Evolutionary conservation across 2,888 invertebrate genomes (phyloP).

Genomic region (Melieria omissa): DNA sequence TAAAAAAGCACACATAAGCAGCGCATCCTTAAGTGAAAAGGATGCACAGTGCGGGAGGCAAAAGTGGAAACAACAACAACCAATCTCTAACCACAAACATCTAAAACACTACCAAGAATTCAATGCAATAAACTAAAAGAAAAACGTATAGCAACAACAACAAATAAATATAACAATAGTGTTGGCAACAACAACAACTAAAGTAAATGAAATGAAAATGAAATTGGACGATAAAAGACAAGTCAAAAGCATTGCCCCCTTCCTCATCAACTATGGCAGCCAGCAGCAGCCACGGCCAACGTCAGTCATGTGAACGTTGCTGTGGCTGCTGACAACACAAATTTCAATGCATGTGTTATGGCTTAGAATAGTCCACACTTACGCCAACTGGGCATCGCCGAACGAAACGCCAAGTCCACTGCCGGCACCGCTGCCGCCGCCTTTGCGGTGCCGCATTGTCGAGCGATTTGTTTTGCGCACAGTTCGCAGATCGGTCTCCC

Average conservation of each 20-base stretch:
- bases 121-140: too few species aligned
- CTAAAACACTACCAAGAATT: too few species aligned
- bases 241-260: background rate
- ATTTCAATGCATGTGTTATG: background rate
- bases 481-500: conserved; percentile 83
- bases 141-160: background rate
- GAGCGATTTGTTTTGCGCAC: conserved; percentile 76
- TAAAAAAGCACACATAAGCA: background rate
- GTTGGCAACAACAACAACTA: conserved; percentile 3
- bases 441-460: conserved; percentile 63
- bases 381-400: conserved; percentile 52
- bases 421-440: conserved; percentile 12
- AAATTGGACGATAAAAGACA: conserved; percentile 5
- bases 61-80: background rate
- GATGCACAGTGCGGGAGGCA: too few species aligned
- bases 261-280: background rate
- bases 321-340: background rate
- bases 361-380: conserved; percentile 43
- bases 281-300: background rate
- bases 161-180: conserved; percentile 14
- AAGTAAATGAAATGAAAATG: conserved; percentile 23
- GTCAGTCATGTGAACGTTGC: background rate
- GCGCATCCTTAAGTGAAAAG: too few species aligned
- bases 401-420: conserved; percentile 33
- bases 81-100: background rate